These are phyloP conservation scores for Intellagama lesueurii DNA, from an alignment of 2,797 vertebrate species.

Conservation along the genomic window DNA sequence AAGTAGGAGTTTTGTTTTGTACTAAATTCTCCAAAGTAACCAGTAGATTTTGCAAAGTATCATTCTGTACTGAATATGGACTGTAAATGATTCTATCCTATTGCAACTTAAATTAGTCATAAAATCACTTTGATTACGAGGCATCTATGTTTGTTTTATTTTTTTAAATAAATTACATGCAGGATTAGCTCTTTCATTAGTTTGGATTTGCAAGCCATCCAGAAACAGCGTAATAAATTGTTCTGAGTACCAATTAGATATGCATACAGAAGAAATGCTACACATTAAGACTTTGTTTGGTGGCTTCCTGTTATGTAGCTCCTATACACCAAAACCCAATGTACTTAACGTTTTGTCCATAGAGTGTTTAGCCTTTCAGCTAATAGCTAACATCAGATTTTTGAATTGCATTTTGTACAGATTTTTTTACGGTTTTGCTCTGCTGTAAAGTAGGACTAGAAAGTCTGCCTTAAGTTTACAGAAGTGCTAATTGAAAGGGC, in stretches of 20 bases:
- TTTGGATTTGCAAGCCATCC: neutral
- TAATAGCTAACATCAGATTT: neutral
- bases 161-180: neutral
- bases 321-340: neutral
- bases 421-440: neutral
- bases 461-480: neutral
- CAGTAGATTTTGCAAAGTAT: neutral
- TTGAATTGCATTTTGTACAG: neutral
- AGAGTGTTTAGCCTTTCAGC: neutral
- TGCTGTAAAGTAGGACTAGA: neutral
- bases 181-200: neutral
- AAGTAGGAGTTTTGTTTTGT: neutral
- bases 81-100: neutral
- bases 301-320: neutral
- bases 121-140: neutral
- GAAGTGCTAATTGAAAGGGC: conserved; percentile 7
- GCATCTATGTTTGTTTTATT: neutral
- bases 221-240: too few species aligned
- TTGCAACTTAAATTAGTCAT: neutral
- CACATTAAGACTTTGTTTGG: neutral
- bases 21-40: neutral
- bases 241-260: too few species aligned
- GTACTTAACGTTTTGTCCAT: neutral
- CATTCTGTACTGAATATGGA: neutral
- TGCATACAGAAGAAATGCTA: neutral